Conservation (phyloP, 2,888 invertebrate genomes). For the Spisula solida region DNA sequence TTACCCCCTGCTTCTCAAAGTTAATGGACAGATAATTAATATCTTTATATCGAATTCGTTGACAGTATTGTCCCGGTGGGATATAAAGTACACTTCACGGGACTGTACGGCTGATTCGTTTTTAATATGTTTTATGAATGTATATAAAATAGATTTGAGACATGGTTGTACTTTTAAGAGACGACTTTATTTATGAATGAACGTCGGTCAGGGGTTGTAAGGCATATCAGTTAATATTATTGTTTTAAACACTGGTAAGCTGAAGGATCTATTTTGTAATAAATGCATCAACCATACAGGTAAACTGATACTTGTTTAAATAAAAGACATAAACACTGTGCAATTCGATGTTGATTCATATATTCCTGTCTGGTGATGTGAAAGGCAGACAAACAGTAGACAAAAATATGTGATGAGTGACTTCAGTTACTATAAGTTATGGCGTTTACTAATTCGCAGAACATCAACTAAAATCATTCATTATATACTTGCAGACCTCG, state of each 20-base stretch:
- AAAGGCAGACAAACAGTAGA: too few species aligned
- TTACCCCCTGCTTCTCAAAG: conserved; percentile 1
- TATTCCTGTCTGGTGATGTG: too few species aligned
- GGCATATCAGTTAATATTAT: neutral
- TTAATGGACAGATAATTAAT: neutral
- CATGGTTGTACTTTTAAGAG: neutral
- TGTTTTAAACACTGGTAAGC: neutral
- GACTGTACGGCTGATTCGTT: neutral
- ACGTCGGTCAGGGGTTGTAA: neutral
- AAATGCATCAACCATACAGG: neutral
- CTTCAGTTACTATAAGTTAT: too few species aligned
- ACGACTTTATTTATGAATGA: conserved; percentile 19
- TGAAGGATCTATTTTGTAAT: neutral
- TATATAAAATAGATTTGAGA: neutral
- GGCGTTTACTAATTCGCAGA: neutral
- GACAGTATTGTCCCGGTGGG: conserved; percentile 16
- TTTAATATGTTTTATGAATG: conserved; percentile 3
- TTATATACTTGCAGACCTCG: neutral
- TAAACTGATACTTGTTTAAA: neutral
- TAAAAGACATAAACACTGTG: neutral
- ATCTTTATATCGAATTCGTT: neutral
- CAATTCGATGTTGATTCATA: too few species aligned
- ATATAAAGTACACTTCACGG: neutral
- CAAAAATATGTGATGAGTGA: too few species aligned
- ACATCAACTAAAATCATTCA: neutral